Evolutionary conservation across 2,113 vertebrate genomes (phyloP).

Genomic region (Lates calcarifer): DNA sequence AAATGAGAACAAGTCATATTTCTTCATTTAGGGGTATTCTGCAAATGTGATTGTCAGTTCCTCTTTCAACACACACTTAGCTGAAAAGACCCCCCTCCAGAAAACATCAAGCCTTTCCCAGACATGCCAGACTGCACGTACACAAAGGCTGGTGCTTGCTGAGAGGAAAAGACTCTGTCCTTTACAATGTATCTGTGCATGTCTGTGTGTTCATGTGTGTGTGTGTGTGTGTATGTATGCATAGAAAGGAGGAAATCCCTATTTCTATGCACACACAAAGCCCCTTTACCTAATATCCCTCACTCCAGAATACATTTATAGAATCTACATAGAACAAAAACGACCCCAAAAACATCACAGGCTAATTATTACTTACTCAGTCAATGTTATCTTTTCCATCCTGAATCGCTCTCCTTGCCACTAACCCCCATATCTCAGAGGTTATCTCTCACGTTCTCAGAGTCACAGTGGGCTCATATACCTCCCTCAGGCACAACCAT

Average conservation of each 20-base stretch:
- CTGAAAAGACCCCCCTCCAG: conserved; percentile 36
- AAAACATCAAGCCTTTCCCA: conserved; percentile 38
- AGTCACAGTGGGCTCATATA: conserved; percentile 46
- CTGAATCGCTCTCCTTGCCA: conserved; percentile 25
- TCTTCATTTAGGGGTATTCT: conserved; percentile 44
- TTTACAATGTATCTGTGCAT: conserved; percentile 36
- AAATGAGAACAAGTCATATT: conserved; percentile 42
- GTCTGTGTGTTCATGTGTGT: background rate
- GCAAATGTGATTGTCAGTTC: conserved; percentile 46
- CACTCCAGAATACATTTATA: conserved; percentile 13
- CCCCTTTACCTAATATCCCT: conserved; percentile 25
- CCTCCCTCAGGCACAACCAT: conserved; percentile 57
- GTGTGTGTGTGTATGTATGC: conserved; percentile 3
- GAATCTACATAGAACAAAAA: conserved; percentile 27
- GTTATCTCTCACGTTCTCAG: conserved; percentile 51
- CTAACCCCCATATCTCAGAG: conserved; percentile 37
- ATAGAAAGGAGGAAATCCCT: conserved; percentile 46
- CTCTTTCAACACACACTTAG: conserved; percentile 55
- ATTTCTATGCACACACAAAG: conserved; percentile 32
- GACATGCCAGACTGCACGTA: conserved; percentile 53
- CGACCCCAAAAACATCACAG: conserved; percentile 7
- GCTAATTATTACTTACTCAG: conserved; percentile 46
- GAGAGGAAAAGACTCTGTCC: conserved; percentile 44
- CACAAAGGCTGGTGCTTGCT: conserved; percentile 51
- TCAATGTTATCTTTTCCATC: conserved; percentile 33